phyloP scores from a whole-genome alignment of 2,113 vertebrate species.

The Tyto alba region DNA sequence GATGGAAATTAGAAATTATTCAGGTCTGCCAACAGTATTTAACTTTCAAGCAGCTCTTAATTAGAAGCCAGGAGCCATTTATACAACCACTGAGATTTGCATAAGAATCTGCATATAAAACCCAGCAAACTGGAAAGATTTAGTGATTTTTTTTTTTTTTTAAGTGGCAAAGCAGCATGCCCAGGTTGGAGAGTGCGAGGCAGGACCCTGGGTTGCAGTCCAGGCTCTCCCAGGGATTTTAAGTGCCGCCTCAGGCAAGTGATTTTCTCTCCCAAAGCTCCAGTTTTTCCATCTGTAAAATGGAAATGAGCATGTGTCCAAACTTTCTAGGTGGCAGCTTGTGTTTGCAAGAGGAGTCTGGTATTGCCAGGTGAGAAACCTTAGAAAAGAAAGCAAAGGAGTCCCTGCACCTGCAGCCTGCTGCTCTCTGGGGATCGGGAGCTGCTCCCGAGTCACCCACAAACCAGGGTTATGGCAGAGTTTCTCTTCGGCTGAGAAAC shows the following conservation, averaged over 20 bases:
- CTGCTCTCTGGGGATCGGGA: neutral
- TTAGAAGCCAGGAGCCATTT: constrained; percentile 50
- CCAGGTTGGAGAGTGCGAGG: neutral
- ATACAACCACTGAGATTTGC: constrained; percentile 24
- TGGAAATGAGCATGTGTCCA: accelerated
- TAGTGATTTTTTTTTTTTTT: neutral
- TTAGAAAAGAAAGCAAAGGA: neutral
- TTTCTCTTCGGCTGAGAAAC: neutral
- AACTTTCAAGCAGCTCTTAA: constrained; percentile 53
- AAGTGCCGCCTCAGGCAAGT: neutral
- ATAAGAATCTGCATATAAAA: constrained; percentile 8
- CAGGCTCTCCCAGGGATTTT: neutral
- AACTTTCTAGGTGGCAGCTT: neutral
- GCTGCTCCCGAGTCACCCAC: neutral
- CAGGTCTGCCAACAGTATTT: constrained; percentile 37
- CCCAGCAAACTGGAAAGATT: neutral
- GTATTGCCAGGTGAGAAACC: neutral
- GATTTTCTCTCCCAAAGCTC: neutral
- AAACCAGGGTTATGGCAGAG: accelerated
- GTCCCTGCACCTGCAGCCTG: neutral
- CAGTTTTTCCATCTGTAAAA: neutral
- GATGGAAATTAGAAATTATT: constrained; percentile 40
- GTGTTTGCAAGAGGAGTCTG: neutral
- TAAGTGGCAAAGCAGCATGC: neutral
- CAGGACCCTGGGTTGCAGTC: neutral